Percentiles rank a stretch among this genome's conserved stretches.
phyloP scores from a whole-genome alignment of 2,113 vertebrate species.

The Bujurquina vittata region DNA sequence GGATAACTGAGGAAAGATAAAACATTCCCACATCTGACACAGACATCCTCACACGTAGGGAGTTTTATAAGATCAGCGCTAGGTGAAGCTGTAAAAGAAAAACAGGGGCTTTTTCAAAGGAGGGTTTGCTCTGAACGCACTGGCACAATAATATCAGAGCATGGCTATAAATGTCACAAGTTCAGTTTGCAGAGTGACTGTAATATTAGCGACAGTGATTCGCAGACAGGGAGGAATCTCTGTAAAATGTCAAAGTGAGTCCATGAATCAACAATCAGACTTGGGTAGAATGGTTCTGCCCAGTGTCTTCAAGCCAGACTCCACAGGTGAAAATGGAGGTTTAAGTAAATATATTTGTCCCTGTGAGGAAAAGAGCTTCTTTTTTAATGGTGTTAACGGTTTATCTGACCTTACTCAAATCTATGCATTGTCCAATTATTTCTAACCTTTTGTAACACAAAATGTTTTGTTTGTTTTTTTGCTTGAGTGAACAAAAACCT shows the following conservation, averaged over 20 bases:
- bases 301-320: neutral
- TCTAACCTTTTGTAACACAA: neutral
- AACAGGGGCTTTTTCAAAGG: conserved; percentile 46
- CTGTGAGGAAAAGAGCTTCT: neutral
- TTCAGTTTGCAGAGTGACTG: conserved; percentile 47
- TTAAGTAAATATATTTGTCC: neutral
- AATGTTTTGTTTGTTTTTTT: neutral
- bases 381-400: neutral
- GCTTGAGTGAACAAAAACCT: neutral
- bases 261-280: conserved; percentile 43
- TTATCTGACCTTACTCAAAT: neutral
- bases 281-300: conserved; percentile 2
- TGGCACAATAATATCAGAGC: conserved; percentile 60
- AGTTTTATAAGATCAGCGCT: conserved; percentile 59
- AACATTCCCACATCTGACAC: conserved; percentile 63
- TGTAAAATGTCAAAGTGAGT: conserved; percentile 23
- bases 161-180: conserved; percentile 58
- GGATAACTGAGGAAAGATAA: conserved; percentile 71
- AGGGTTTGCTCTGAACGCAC: conserved; percentile 39
- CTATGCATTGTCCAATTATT: neutral
- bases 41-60: conserved; percentile 36
- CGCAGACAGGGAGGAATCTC: conserved; percentile 15
- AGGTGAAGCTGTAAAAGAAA: conserved; percentile 56
- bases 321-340: neutral
- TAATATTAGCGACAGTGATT: conserved; percentile 39